A percentile compares a stretch with the other conserved stretches of the same genome.
Conservation (phyloP, 2,113 vertebrate genomes). For the Toxotes jaculatrix region DNA sequence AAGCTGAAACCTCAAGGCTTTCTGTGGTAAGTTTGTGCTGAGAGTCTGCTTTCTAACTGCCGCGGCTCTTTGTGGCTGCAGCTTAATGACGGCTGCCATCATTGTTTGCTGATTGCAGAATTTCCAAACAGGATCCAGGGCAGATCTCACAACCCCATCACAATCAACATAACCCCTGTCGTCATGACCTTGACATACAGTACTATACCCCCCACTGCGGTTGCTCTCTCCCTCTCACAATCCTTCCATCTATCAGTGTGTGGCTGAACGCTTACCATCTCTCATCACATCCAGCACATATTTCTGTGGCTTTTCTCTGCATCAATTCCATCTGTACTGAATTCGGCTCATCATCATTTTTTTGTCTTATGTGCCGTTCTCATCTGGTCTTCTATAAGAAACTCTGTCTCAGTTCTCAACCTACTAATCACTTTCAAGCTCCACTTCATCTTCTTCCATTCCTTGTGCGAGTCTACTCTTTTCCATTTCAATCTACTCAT, state of each 20-base stretch:
- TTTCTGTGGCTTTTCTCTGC: constrained; percentile 43
- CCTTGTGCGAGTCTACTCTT: background rate
- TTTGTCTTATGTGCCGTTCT: background rate
- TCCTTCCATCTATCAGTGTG: constrained; percentile 18
- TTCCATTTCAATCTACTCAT: background rate
- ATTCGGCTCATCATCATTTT: constrained; percentile 17
- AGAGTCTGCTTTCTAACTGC: background rate
- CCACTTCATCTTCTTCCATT: background rate
- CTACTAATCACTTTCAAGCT: constrained; percentile 6
- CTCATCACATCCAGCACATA: constrained; percentile 30
- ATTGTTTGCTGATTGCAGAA: constrained; percentile 50
- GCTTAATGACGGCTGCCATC: constrained; percentile 29
- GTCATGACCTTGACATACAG: constrained; percentile 42
- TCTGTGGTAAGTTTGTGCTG: constrained; percentile 19
- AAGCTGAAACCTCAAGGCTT: background rate
- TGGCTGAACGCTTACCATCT: constrained; percentile 9
- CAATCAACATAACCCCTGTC: constrained; percentile 55
- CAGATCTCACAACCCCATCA: constrained; percentile 42
- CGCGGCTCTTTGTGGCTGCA: constrained; percentile 31
- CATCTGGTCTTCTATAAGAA: constrained; percentile 9
- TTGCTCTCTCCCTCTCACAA: constrained; percentile 33
- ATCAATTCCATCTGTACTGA: constrained; percentile 21
- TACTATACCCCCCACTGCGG: constrained; percentile 33
- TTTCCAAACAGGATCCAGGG: constrained; percentile 36
- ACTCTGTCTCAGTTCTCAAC: background rate